phyloP scores from a whole-genome alignment of 1,140 invertebrate species.

The Papilio polyxenes region DNA sequence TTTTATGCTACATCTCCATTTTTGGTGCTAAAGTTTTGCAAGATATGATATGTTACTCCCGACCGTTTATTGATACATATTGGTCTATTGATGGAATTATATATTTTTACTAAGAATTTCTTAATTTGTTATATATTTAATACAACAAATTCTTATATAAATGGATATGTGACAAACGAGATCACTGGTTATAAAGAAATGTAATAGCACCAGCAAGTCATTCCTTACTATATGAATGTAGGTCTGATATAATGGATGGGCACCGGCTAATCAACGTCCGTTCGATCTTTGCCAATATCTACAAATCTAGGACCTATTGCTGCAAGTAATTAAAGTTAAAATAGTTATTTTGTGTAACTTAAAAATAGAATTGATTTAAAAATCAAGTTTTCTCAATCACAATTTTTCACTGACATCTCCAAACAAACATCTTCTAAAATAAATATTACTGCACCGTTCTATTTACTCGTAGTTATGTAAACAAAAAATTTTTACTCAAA shows the following conservation, averaged over 20 bases:
- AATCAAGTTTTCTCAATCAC: too few relatives aligned
- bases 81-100: conserved; percentile 12
- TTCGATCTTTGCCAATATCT: neutral
- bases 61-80: conserved; percentile 32
- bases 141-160: conserved; percentile 6
- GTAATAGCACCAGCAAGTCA: neutral
- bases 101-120: conserved; percentile 24
- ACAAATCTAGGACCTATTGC: neutral
- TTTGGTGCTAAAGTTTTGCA: conserved; percentile 29
- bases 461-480: neutral
- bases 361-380: too few relatives aligned
- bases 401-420: too few relatives aligned
- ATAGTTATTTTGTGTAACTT: too few relatives aligned
- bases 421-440: neutral
- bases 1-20: conserved; percentile 32
- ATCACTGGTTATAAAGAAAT: neutral
- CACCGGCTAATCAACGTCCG: neutral
- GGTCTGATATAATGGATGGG: neutral
- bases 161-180: neutral
- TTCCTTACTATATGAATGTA: neutral
- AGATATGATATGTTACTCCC: conserved; percentile 26
- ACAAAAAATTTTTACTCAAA: neutral
- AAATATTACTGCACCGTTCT: neutral
- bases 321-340: neutral
- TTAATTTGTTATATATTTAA: conserved; percentile 14